Conservation (phyloP, 2,888 invertebrate genomes). For the Hermaeophaga mercurialis region DNA sequence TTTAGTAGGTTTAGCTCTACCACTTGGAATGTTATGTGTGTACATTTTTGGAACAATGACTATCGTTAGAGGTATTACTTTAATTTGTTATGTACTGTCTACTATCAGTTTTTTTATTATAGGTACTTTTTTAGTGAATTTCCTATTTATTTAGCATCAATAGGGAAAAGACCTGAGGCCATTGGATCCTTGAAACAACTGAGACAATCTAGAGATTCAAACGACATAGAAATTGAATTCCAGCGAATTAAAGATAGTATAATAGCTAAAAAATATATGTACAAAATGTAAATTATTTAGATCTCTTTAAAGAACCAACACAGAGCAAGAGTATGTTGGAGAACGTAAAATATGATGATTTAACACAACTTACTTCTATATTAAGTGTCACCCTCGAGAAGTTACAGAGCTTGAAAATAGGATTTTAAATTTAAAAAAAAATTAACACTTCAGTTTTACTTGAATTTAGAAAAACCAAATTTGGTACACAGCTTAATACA, state of each 20-base stretch:
- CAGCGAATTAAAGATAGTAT: slow-evolving; percentile 21
- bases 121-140: slow-evolving; percentile 34
- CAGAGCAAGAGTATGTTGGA: too few species aligned
- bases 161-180: slow-evolving; percentile 66
- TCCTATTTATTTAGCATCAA: slow-evolving; percentile 33
- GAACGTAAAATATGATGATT: too few species aligned
- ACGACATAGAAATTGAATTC: slow-evolving; percentile 31
- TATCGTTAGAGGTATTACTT: slow-evolving; percentile 26
- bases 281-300: slow-evolving; percentile 1
- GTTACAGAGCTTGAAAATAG: too few species aligned
- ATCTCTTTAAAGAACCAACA: slow-evolving; percentile 24
- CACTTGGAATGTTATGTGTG: slow-evolving; percentile 32
- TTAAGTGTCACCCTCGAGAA: too few species aligned
- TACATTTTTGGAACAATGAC: slow-evolving; percentile 35
- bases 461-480: too few species aligned
- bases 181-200: slow-evolving; percentile 55
- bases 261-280: slow-evolving; percentile 11
- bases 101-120: slow-evolving; percentile 23
- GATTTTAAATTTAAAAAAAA: too few species aligned
- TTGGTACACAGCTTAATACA: too few species aligned
- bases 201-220: background rate
- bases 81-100: slow-evolving; percentile 29
- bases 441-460: too few species aligned
- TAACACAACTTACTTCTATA: too few species aligned
- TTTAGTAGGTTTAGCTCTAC: slow-evolving; percentile 40